Percentiles rank a stretch among this genome's conserved stretches.
Evolutionary conservation across 2,113 vertebrate species (phyloP).

Genomic region (Neodontobutis hainanensis): DNA sequence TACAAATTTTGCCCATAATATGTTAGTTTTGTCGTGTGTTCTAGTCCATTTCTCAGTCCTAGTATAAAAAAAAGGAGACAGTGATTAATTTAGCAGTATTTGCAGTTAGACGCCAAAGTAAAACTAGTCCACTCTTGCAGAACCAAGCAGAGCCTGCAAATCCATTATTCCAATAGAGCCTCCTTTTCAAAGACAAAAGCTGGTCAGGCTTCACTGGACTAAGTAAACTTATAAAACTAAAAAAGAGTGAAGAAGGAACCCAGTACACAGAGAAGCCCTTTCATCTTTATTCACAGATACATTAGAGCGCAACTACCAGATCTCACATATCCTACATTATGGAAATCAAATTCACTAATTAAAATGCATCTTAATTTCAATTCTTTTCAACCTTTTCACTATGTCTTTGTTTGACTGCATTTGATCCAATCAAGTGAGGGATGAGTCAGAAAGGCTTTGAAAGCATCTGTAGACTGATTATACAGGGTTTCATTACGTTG

Average conservation of each 20-base stretch:
- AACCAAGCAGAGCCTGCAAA: conserved; percentile 49
- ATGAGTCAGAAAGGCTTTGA: conserved; percentile 40
- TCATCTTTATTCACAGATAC: conserved; percentile 34
- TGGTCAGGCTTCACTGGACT: conserved; percentile 37
- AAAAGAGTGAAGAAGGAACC: conserved; percentile 3
- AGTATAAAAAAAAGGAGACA: background rate
- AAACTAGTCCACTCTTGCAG: conserved; percentile 23
- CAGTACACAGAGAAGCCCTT: conserved; percentile 5
- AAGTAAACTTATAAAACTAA: conserved; percentile 3
- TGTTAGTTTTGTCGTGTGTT: background rate
- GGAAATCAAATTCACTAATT: conserved; percentile 66
- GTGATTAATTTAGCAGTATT: conserved; percentile 15
- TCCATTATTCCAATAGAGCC: conserved; percentile 53
- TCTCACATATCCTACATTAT: conserved; percentile 50
- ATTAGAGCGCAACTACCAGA: conserved; percentile 3
- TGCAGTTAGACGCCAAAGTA: conserved; percentile 16
- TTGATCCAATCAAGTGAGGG: conserved; percentile 37
- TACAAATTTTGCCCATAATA: background rate
- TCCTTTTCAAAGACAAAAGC: conserved; percentile 43
- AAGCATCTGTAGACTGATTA: conserved; percentile 28
- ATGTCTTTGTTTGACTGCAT: conserved; percentile 2
- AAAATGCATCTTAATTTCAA: conserved; percentile 55
- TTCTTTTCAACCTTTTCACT: conserved; percentile 53
- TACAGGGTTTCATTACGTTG: conserved; percentile 22
- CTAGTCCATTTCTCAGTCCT: background rate